phyloP scores from a whole-genome alignment of 2,888 invertebrate species.

The Euplexia lucipara region DNA sequence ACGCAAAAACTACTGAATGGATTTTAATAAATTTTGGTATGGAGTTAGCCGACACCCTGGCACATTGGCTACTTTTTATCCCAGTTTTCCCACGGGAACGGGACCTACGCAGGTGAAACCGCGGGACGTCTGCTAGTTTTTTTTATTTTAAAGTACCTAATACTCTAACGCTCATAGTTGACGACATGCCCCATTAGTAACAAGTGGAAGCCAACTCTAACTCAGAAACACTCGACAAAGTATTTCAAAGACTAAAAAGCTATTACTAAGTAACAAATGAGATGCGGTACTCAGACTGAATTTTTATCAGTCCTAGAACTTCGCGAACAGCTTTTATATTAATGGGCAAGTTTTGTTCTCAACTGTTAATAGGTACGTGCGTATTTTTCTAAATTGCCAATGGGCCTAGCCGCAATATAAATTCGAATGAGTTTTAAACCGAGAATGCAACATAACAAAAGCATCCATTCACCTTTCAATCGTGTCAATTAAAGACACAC shows the following conservation, averaged over 20 bases:
- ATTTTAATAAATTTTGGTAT: no score
- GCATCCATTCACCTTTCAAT: no score
- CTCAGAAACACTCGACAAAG: slow-evolving; percentile 25
- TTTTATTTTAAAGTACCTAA: no score
- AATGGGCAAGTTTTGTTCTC: slow-evolving; percentile 37
- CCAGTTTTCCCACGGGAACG: no score
- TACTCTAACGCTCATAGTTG: background rate
- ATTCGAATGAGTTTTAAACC: background rate
- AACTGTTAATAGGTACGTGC: slow-evolving; percentile 46
- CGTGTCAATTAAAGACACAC: no score
- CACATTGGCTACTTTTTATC: no score
- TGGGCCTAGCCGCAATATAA: background rate
- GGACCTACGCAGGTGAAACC: no score
- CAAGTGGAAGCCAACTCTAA: background rate
- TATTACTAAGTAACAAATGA: slow-evolving; percentile 32
- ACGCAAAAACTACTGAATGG: no score
- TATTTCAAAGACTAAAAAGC: slow-evolving; percentile 19
- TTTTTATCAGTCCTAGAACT: slow-evolving; percentile 34
- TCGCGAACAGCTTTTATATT: slow-evolving; percentile 23
- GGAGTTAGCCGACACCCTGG: no score
- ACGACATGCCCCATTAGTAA: slow-evolving; percentile 8
- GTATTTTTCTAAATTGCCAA: slow-evolving; percentile 24
- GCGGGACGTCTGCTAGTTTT: no score
- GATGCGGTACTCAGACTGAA: slow-evolving; percentile 31
- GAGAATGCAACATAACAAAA: no score